Evolutionary conservation across 1,140 invertebrate species (phyloP).

Genomic region (Microplitis mediator): DNA sequence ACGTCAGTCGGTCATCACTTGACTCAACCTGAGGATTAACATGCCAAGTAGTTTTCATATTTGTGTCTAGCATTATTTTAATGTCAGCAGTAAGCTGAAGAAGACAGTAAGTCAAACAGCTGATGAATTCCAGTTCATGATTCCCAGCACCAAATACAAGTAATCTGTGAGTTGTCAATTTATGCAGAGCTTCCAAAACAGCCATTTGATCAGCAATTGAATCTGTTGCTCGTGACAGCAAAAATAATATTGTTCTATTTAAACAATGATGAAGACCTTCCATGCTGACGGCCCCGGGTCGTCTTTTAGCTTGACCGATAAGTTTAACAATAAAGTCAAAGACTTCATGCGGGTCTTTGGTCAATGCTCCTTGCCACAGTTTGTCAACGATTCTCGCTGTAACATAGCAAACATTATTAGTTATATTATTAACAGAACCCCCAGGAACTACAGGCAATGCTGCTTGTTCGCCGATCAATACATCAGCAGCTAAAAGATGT

Average conservation of each 20-base stretch:
- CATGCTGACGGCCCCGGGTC: slow-evolving; percentile 73
- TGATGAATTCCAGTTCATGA: slow-evolving; percentile 93
- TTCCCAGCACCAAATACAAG: slow-evolving; percentile 93
- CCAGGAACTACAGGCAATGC: slow-evolving; percentile 77
- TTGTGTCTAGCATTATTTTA: slow-evolving; percentile 81
- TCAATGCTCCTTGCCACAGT: slow-evolving; percentile 88
- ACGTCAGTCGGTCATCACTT: slow-evolving; percentile 76
- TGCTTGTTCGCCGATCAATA: slow-evolving; percentile 82
- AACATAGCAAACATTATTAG: slow-evolving; percentile 91
- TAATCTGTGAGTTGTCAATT: slow-evolving; percentile 84
- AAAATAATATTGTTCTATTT: slow-evolving; percentile 91
- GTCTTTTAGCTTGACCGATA: slow-evolving; percentile 84
- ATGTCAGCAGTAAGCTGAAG: slow-evolving; percentile 90
- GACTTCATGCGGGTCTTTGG: slow-evolving; percentile 90
- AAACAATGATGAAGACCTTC: slow-evolving; percentile 92
- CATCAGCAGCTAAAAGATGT: slow-evolving; percentile 89
- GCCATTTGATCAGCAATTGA: slow-evolving; percentile 89
- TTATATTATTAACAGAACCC: slow-evolving; percentile 80
- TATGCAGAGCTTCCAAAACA: slow-evolving; percentile 90
- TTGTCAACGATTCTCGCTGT: slow-evolving; percentile 94
- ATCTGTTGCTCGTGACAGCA: slow-evolving; percentile 89
- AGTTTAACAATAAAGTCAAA: slow-evolving; percentile 95
- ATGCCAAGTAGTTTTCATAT: slow-evolving; percentile 86
- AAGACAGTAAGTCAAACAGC: slow-evolving; percentile 94
- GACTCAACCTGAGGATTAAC: slow-evolving; percentile 79